Conservation (phyloP, 2,888 invertebrate species). For the Camptogramma bilineatum region DNA sequence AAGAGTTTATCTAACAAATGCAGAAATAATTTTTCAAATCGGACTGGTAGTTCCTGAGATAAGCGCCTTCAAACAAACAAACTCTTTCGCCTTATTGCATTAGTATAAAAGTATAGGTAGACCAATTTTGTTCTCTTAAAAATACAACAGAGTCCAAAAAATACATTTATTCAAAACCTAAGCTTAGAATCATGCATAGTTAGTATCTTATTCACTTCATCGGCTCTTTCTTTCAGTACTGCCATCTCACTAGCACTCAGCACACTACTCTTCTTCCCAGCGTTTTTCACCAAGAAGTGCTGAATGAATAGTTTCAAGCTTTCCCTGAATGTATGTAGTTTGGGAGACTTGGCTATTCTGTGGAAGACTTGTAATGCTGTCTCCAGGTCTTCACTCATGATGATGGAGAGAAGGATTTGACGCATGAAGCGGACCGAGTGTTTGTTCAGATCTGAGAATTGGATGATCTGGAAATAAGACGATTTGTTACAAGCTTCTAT, state of each 20-base stretch:
- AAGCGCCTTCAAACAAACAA: too few relatives aligned
- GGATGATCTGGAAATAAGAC: constrained; percentile 87
- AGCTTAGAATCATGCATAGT: constrained; percentile 78
- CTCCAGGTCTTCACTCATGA: constrained; percentile 88
- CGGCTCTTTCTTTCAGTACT: constrained; percentile 81
- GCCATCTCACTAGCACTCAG: constrained; percentile 67
- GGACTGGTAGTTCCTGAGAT: too few relatives aligned
- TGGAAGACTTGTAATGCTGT: constrained; percentile 88
- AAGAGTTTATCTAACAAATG: too few relatives aligned
- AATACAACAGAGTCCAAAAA: constrained; percentile 2
- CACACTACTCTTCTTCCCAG: constrained; percentile 74
- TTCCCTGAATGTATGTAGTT: constrained; percentile 92
- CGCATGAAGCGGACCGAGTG: constrained; percentile 91
- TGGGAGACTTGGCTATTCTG: constrained; percentile 89
- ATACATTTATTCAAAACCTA: constrained; percentile 45
- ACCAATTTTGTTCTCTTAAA: neutral
- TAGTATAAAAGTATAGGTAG: too few relatives aligned
- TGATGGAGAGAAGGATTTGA: constrained; percentile 90
- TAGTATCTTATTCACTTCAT: constrained; percentile 88
- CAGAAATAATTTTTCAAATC: too few relatives aligned
- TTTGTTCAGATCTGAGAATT: constrained; percentile 94
- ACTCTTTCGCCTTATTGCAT: too few relatives aligned
- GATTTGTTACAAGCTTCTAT: too few relatives aligned
- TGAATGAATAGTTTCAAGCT: constrained; percentile 93
- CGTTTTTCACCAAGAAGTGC: constrained; percentile 91